Evolutionary conservation across 2,888 invertebrate species (phyloP).

Genomic region (Apoda limacodes): DNA sequence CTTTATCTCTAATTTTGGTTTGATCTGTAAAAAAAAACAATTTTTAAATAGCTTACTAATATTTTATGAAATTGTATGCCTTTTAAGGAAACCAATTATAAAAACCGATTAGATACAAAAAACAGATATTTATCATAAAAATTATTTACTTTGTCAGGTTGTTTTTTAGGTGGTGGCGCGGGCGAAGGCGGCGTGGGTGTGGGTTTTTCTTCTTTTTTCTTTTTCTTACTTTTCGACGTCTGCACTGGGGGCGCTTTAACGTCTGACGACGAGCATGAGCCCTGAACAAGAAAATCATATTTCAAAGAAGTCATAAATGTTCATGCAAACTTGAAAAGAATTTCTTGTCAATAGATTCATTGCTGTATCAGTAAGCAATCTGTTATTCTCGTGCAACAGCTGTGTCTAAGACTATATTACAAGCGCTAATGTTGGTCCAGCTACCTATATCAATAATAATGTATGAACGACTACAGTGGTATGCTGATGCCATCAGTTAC

Average conservation of each 20-base stretch:
- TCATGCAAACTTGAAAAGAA: too few species aligned
- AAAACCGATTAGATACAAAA: neutral
- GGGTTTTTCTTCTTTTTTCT: conserved; percentile 51
- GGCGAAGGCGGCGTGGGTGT: conserved; percentile 32
- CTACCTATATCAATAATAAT: too few species aligned
- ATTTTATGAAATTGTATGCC: neutral
- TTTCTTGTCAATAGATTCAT: too few species aligned
- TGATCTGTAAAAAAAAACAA: conserved; percentile 29
- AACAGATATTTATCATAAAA: neutral
- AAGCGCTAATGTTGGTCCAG: too few species aligned
- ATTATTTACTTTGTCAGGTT: conserved; percentile 47
- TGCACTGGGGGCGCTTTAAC: conserved; percentile 80
- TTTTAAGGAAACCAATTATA: neutral
- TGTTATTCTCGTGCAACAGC: neutral
- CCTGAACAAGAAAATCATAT: conserved; percentile 36
- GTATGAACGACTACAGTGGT: too few species aligned
- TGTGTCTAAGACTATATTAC: too few species aligned
- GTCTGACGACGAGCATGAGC: conserved; percentile 88
- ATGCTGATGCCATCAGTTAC: too few species aligned
- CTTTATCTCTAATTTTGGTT: conserved; percentile 48
- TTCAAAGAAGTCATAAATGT: too few species aligned
- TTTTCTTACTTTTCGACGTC: conserved; percentile 72
- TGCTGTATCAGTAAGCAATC: too few species aligned
- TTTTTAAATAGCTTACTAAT: neutral
- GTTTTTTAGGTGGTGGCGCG: conserved; percentile 39